Evolutionary conservation across 2,113 vertebrate species (phyloP).

Genomic region (Ariopsis seemanni): DNA sequence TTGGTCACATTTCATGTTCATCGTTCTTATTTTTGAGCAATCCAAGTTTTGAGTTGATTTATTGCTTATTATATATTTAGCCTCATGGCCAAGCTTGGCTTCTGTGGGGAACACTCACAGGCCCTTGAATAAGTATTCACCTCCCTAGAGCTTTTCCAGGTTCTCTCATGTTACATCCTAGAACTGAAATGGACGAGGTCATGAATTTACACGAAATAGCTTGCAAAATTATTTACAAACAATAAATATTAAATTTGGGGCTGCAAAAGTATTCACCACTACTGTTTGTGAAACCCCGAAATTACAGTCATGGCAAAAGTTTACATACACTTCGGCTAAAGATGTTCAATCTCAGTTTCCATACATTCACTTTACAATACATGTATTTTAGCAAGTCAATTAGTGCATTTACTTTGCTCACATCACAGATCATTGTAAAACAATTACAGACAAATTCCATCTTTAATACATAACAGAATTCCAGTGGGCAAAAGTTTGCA

Average conservation of each 20-base stretch:
- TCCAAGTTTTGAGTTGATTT: background rate
- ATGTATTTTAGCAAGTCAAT: background rate
- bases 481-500: background rate
- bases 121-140: background rate
- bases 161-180: background rate
- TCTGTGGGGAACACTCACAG: background rate
- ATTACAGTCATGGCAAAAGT: background rate
- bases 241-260: background rate
- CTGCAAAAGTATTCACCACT: background rate
- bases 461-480: background rate
- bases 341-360: background rate
- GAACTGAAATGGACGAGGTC: background rate
- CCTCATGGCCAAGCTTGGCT: no score
- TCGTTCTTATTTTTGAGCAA: background rate
- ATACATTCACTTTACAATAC: background rate
- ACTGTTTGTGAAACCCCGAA: background rate
- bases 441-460: background rate
- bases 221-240: background rate
- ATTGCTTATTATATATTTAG: background rate
- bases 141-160: background rate
- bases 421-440: background rate
- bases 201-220: background rate
- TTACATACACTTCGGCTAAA: background rate
- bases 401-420: background rate
- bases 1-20: background rate